A percentile compares a stretch with the other conserved stretches of the same genome.
phyloP scores from a whole-genome alignment of 2,113 vertebrate species.

The Hemiscyllium ocellatum region DNA sequence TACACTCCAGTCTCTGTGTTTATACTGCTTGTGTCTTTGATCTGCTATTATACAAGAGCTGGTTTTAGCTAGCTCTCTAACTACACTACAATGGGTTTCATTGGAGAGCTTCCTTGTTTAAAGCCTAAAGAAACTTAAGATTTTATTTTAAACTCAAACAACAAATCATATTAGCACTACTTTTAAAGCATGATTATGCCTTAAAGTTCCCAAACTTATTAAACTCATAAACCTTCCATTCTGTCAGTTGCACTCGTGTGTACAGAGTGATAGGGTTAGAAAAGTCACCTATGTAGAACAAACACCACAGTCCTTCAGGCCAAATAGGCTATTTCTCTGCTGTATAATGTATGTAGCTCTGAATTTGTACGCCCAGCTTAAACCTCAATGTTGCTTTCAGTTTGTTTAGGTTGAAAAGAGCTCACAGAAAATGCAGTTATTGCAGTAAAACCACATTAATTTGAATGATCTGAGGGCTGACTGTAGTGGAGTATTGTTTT shows the following conservation, averaged over 20 bases:
- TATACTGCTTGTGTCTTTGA: too few species aligned
- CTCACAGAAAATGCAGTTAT: background rate
- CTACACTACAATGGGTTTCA: too few species aligned
- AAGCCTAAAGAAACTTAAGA: too few species aligned
- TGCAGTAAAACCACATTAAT: background rate
- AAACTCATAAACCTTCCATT: too few species aligned
- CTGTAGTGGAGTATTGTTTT: background rate
- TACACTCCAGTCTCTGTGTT: too few species aligned
- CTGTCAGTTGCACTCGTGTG: background rate
- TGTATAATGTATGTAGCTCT: background rate
- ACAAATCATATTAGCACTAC: too few species aligned
- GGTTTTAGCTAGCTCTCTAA: too few species aligned
- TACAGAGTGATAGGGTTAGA: background rate
- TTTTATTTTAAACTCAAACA: too few species aligned
- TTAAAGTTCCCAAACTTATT: too few species aligned
- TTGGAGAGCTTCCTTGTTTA: too few species aligned
- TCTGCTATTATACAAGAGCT: too few species aligned
- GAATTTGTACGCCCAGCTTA: background rate
- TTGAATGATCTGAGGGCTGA: background rate
- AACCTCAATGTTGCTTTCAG: background rate
- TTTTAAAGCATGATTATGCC: too few species aligned
- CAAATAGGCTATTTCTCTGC: background rate
- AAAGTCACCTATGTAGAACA: background rate
- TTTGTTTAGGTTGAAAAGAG: background rate
- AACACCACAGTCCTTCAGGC: background rate